Evolutionary conservation across 2,113 vertebrate species (phyloP), one percentile per base, ranked within the genome.

Genomic region (Seriola rivoliana): DNA sequence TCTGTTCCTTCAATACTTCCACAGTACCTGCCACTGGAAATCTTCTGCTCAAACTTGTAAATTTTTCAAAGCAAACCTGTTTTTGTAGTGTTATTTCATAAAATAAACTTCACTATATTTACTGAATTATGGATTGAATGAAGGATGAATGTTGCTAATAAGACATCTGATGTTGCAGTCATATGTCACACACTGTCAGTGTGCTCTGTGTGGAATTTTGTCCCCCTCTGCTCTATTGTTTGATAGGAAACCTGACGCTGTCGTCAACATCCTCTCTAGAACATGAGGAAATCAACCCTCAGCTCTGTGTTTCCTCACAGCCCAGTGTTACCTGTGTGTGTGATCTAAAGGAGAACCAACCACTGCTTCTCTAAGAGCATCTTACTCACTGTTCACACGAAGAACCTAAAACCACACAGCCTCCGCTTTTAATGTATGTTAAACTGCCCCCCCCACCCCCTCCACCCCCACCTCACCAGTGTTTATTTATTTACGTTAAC

Each of bases 401-500:
- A 34, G 54, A 75, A 68, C 63, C 48, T 34, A 40, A 44, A 21
- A 16, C 63, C 60, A 36, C n/a, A 9, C 71, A 73, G 36, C 69
- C n/a, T 21, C 1, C 17, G 1, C 36, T 63, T 74, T 76, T 75
- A 81, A 84, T 80, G 85, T 93, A 88, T 75, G 64, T 78, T 32
- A 50, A 29, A 29, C 29, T 29, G 29, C 29, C 71, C 3, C 81
- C 54, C 23, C 1, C 42, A 54, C 50, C 54, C 17, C 54, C 16
- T 23, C 23, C 23, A 23, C 23, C 3, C 42, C 65, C 67, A 42
- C 81, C 76, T 78, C 71, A 0, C 68, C 29, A 0, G 75, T 93
- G 84, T 92, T 95, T 90, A 94, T 89, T 95, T 93, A 95, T 94
- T 93, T 92, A 95, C 85, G 85, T 83, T 87, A 81, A 93, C 87